These are phyloP conservation scores for Taphrorychus bicolor DNA, from an alignment of 2,888 invertebrate species.

Conservation along the genomic window DNA sequence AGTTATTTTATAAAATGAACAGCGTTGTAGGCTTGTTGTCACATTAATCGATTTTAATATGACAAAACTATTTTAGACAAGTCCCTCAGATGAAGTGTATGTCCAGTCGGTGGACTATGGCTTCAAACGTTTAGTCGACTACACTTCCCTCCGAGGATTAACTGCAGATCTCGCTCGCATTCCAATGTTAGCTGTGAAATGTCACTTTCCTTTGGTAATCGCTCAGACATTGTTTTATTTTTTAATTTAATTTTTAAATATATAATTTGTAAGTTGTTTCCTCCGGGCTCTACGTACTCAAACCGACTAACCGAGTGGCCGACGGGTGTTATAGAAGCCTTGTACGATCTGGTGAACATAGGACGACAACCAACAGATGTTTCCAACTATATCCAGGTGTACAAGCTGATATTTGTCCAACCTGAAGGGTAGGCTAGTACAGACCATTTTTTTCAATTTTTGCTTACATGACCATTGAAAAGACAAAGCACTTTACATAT, in stretches of 20 bases:
- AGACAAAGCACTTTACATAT: too few relatives aligned
- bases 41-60: too few relatives aligned
- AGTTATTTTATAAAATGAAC: too few relatives aligned
- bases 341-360: conserved; percentile 37
- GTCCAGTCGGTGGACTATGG: conserved; percentile 50
- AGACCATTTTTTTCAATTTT: background rate
- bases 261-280: conserved; percentile 45
- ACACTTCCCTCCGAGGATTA: conserved; percentile 43
- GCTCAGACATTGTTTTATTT: background rate
- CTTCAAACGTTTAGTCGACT: conserved; percentile 39
- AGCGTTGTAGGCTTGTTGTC: too few relatives aligned
- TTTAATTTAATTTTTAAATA: background rate
- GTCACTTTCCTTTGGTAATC: conserved; percentile 47
- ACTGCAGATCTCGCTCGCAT: conserved; percentile 41
- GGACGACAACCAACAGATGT: conserved; percentile 8
- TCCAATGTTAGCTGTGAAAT: conserved; percentile 46
- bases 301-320: conserved; percentile 46
- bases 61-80: background rate
- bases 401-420: conserved; percentile 41
- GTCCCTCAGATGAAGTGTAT: conserved; percentile 36
- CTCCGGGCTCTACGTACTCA: conserved; percentile 42
- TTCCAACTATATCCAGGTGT: conserved; percentile 21
- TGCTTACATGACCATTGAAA: too few relatives aligned
- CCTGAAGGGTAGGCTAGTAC: background rate
- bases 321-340: conserved; percentile 33